phyloP scores from a whole-genome alignment of 2,888 invertebrate genomes.

The Myopa tessellatipennis region DNA sequence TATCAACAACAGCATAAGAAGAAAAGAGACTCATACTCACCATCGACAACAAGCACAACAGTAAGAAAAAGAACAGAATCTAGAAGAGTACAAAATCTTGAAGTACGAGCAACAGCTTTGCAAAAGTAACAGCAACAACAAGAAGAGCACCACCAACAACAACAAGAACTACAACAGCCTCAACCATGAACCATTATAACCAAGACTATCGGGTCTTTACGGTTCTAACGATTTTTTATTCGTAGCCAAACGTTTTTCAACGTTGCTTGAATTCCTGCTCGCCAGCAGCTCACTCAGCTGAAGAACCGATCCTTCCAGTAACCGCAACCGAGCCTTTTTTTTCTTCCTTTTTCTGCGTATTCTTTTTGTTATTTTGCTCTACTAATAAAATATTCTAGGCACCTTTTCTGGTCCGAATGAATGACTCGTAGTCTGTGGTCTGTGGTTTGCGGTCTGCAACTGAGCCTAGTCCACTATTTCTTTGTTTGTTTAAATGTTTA shows the following conservation, averaged over 20 bases:
- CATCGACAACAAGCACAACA: not conserved
- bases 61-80: conserved; percentile 1
- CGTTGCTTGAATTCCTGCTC: conserved; percentile 22
- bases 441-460: conserved; percentile 9
- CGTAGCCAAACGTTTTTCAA: conserved; percentile 22
- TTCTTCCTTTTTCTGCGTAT: conserved; percentile 18
- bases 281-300: not conserved
- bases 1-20: not conserved
- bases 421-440: conserved; percentile 22
- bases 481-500: conserved; percentile 24
- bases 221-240: conserved; percentile 28
- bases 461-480: not conserved
- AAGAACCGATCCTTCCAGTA: too few relatives aligned
- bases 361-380: not conserved
- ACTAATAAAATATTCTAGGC: conserved; percentile 31
- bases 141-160: conserved; percentile 1
- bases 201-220: conserved; percentile 32
- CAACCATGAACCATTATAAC: conserved; percentile 2
- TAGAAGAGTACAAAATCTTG: not conserved
- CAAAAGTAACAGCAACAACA: not conserved
- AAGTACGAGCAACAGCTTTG: not conserved
- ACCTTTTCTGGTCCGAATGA: conserved; percentile 30
- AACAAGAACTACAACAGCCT: not conserved
- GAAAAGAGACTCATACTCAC: not conserved
- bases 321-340: conserved; percentile 18